Percentiles rank a stretch among this genome's conserved stretches.
These are phyloP conservation scores for Pachypeltis micranthus DNA, from an alignment of 1,140 invertebrate genomes.

Conservation along the genomic window DNA sequence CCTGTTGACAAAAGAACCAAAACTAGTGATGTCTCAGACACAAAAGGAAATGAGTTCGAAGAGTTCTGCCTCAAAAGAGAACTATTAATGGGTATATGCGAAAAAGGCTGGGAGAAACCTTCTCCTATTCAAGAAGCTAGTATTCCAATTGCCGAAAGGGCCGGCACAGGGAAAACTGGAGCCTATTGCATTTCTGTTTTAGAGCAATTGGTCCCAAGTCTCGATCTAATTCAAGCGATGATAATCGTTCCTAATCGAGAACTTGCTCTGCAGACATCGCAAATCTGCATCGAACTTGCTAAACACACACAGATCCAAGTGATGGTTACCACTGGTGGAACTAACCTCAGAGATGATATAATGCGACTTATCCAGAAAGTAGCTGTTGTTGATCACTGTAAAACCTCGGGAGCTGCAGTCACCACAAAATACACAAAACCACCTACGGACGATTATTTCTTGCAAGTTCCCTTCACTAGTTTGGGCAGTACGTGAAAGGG, in stretches of 20 bases:
- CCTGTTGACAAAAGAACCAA: constrained; percentile 90
- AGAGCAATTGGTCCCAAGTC: constrained; percentile 82
- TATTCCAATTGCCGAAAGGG: constrained; percentile 96
- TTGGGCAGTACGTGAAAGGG: too few relatives aligned
- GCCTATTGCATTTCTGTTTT: constrained; percentile 98
- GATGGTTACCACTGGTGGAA: constrained; percentile 98
- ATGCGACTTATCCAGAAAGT: constrained; percentile 98
- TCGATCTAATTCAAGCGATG: constrained; percentile 89
- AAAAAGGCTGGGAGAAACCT: constrained; percentile 99
- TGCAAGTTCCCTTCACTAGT: too few relatives aligned
- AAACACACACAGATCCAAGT: constrained; percentile 92
- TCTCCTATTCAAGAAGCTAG: constrained; percentile 99
- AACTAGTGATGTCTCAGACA: constrained; percentile 98
- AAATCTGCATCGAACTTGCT: constrained; percentile 96
- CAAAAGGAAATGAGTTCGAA: constrained; percentile 99
- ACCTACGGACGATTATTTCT: too few relatives aligned
- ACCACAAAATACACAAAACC: too few relatives aligned
- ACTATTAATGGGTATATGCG: constrained; percentile 98
- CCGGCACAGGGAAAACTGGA: constrained; percentile 98
- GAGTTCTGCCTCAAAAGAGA: constrained; percentile 97
- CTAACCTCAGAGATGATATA: constrained; percentile 97
- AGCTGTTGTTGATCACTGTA: constrained; percentile 89
- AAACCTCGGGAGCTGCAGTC: too few relatives aligned
- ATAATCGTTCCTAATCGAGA: constrained; percentile 98
- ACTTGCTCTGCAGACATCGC: constrained; percentile 96